Base-by-base conservation (phyloP, 1,140 invertebrate genomes). In the Drosophila suzukii region DNA sequence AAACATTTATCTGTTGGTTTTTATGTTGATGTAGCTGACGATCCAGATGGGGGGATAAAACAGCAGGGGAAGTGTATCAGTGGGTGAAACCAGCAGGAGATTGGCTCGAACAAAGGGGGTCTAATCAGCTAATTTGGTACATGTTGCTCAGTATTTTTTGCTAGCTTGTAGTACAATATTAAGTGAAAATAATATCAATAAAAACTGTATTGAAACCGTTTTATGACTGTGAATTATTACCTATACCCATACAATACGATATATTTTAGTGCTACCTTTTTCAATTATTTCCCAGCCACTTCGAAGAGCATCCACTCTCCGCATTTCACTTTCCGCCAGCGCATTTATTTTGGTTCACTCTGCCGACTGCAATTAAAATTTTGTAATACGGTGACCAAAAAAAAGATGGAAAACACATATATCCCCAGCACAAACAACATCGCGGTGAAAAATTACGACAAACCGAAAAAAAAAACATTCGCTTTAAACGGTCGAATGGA, bases 321-420 rank as follows among this genome's bases (percentile, higher is more conserved):
- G 32, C 44, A 36, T 6, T 39, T 27, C 34, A 15, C 43, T 65
- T 56, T 32, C 27, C 17, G 20, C 20, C 49, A 54, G 36, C 46
- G 43, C 36, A 62, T 59, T 78, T 71, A 30, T 70, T 66, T 56
- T 59, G 62, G 72, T 53, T 55, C 46, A 65, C 61, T 74, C 46
- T 55, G 73, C 34, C 56, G 43, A 59, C 54, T 82, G 71, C 79
- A 88, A 88, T 88, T 88, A 88, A 83, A 71, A 89, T 88, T 89
- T 88, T 88, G 83, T 88, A 88, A 88, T 89, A 81, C 59, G 47
- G 49, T 65, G 70, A 82, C 66, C 76, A 73, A 72, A 72, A 72
- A 55, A 60, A 49, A 24, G 10, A 70, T 46, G 44, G 41, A 71
- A 43, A 53, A 43, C 32, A 34, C 32, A 34, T 43, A 57, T 17